Evolutionary conservation across 2,113 vertebrate species (phyloP), one percentile per base, ranked within the genome.

Genomic region (Micronycteris hirsuta): DNA sequence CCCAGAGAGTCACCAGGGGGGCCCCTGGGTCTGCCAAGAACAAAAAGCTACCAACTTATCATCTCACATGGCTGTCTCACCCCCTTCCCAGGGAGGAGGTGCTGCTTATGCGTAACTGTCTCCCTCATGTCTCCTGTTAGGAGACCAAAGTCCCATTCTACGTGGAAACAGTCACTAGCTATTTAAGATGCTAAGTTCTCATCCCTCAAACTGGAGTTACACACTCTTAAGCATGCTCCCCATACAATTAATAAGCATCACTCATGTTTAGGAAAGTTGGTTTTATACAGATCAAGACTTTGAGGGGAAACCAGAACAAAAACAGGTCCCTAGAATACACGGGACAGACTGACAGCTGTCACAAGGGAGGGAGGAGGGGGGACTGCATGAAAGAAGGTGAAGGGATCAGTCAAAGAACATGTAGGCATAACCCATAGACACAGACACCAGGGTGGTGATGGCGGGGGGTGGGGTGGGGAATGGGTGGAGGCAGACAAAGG

Each of bases 11-110:
- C 91, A 24, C 56, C 1, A 7, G 85, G 78, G 61, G 41, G 88
- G 83, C 96, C 83, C 13, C 89, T 45, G 47, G 68, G 77, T 88
- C 85, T 95, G 67, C 67, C 4, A 4, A 81, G 91, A 97, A 97
- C 77, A 91, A 94, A 96, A 95, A 85, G 67, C 84, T 92, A 45
- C 65, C 94, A 33, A 81, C 70, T 63, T 73, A 81, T 85, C 90
- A 47, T 70, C 81, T 86, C 49, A 0, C 43, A 10, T 1, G 10
- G n/a, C 52, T 36, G 41, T 45, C 36, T 90, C 4, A 0, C 61
- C 65, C 90, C 20, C 14, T 61, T 56, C 77, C 45, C 65, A 11
- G 45, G 38, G 24, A 82, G 67, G 49, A 41, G 52, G 4, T 1
- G 17, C 31, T 49, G 11, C 22, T 43, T 78, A 4, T 11, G 13